Evolutionary conservation across 2,797 vertebrate genomes (phyloP), one percentile per base, ranked within the genome.

Genomic region (Gymnothorax reevesii): DNA sequence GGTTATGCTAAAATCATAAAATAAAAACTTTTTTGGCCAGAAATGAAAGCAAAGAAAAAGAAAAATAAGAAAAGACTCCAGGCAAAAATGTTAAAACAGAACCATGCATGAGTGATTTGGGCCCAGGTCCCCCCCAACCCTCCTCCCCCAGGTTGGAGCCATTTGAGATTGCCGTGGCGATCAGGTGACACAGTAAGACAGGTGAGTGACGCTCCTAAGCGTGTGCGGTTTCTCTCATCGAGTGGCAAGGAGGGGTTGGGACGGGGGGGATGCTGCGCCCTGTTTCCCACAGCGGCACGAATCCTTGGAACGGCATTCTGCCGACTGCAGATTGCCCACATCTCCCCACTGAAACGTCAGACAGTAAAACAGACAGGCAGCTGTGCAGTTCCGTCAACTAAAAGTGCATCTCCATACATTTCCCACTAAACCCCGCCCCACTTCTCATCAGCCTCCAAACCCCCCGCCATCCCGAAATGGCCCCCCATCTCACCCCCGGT

Each of bases 351-450:
- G 95, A 95, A 96, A 96, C 96, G 96, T 98, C 98, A 98, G 95
- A 96, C 93, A 93, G 96, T 96, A 98, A 98, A 98, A 98, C 94
- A 96, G 97, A 97, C 97, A 96, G 96, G 97, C 98, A 99, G 98
- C 98, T 99, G 98, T 97, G 96, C 93, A 95, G 95, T 95, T 98
- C 97, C 94, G 96, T 99, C 98, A 98, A 93, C 94, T 94, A 94
- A 95, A 97, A 96, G 95, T 95, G 96, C 97, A 96, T 96, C 95
- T 97, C 95, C 93, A 93, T 96, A 96, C 96, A 96, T 96, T 96
- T 96, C 96, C 95, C 95, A 79, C 86, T 80, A 73, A 4, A 57
- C 82, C 83, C 57, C 49, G 9, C 22, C 57, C 62, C 20, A 94
- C 69, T 82, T 83, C 82, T 77, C 90, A 60, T 69, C 80, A 87